Conservation (phyloP, 1,140 invertebrate genomes). For the Hycleus cichorii region DNA sequence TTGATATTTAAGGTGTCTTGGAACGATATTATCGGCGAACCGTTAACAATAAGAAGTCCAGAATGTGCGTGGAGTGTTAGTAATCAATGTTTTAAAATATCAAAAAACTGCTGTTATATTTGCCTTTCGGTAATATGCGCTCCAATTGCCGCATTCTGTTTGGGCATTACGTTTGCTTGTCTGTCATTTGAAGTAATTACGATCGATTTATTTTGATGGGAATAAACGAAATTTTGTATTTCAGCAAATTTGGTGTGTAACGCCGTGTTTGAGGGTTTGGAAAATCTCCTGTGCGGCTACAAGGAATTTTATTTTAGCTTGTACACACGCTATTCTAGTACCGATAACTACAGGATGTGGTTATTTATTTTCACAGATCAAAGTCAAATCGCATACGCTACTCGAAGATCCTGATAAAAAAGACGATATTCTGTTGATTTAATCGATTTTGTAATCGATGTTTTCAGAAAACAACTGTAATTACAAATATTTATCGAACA, state of each 20-base stretch:
- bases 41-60: slow-evolving; percentile 61
- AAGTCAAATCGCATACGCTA: slow-evolving; percentile 49
- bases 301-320: slow-evolving; percentile 49
- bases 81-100: slow-evolving; percentile 58
- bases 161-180: slow-evolving; percentile 67
- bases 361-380: slow-evolving; percentile 56
- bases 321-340: slow-evolving; percentile 53
- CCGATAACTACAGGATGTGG: slow-evolving; percentile 56
- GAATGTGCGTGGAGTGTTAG: slow-evolving; percentile 70
- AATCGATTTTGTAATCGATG: slow-evolving; percentile 14
- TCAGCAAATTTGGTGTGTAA: slow-evolving; percentile 67
- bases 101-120: slow-evolving; percentile 64
- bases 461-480: no score
- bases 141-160: slow-evolving; percentile 56
- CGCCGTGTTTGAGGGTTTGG: slow-evolving; percentile 55
- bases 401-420: slow-evolving; percentile 39
- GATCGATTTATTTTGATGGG: slow-evolving; percentile 1
- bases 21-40: slow-evolving; percentile 73
- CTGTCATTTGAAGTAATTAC: slow-evolving; percentile 61
- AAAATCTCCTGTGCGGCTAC: slow-evolving; percentile 60
- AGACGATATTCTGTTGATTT: slow-evolving; percentile 42
- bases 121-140: slow-evolving; percentile 59
- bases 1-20: slow-evolving; percentile 53
- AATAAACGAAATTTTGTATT: slow-evolving; percentile 28
- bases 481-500: slow-evolving; percentile 1